phyloP scores from a whole-genome alignment of 1,140 invertebrate species.

The Caenorhabditis brenneri region DNA sequence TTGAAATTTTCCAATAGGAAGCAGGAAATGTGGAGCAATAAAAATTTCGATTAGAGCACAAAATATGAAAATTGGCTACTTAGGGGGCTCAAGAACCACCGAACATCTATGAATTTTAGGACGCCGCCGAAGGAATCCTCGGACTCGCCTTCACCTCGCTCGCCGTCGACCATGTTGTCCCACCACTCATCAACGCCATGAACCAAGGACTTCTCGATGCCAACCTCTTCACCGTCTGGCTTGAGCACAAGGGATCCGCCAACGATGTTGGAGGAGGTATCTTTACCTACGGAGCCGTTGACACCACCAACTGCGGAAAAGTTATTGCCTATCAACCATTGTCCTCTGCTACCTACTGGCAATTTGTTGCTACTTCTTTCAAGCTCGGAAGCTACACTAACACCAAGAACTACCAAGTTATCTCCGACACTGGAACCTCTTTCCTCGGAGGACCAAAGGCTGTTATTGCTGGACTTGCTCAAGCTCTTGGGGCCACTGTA shows the following conservation, averaged over 20 bases:
- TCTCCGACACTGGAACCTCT: slow-evolving; percentile 62
- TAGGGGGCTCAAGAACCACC: too few relatives aligned
- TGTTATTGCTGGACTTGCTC: slow-evolving; percentile 53
- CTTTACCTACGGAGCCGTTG: slow-evolving; percentile 64
- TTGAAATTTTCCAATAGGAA: not conserved
- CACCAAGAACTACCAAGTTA: slow-evolving; percentile 56
- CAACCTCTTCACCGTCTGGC: slow-evolving; percentile 64
- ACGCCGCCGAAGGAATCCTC: slow-evolving; percentile 64
- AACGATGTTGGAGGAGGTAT: slow-evolving; percentile 57
- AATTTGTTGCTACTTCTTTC: slow-evolving; percentile 57
- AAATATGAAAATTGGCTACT: too few relatives aligned
- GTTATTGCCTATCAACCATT: slow-evolving; percentile 59
- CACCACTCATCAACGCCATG: slow-evolving; percentile 64
- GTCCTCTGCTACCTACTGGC: slow-evolving; percentile 62
- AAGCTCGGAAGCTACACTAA: slow-evolving; percentile 54
- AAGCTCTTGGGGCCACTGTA: slow-evolving; percentile 57
- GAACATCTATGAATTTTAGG: too few relatives aligned
- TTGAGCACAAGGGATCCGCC: slow-evolving; percentile 53
- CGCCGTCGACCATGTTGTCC: slow-evolving; percentile 60
- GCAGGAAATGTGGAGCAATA: not conserved
- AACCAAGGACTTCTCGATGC: slow-evolving; percentile 60
- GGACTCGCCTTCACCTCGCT: slow-evolving; percentile 59
- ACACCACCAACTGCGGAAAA: slow-evolving; percentile 58
- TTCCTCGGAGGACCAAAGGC: slow-evolving; percentile 57
- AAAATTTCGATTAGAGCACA: not conserved